Evolutionary conservation across 2,797 vertebrate species (phyloP).

Genomic region (Pyrocephalus nanus): DNA sequence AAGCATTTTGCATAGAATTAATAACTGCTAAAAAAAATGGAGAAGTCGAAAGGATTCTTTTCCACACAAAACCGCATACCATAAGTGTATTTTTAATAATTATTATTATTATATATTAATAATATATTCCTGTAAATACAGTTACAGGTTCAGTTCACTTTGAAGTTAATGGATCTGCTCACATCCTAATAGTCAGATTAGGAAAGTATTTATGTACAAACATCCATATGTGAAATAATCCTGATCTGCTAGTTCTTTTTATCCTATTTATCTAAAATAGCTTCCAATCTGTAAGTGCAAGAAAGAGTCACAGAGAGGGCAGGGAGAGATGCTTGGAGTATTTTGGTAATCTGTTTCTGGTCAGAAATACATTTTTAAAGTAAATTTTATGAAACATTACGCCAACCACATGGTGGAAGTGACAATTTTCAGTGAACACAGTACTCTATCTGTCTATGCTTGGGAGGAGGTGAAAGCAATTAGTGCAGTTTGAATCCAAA

Average conservation of each 20-base stretch:
- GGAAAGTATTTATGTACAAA: neutral
- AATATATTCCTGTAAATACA: neutral
- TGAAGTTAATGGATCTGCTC: neutral
- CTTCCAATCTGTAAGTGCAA: neutral
- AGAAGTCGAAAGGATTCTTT: neutral
- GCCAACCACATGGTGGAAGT: neutral
- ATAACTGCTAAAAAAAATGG: neutral
- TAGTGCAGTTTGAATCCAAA: neutral
- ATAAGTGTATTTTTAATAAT: neutral
- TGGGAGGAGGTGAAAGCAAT: neutral
- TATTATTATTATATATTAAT: no score
- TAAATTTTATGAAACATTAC: neutral
- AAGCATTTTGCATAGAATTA: neutral
- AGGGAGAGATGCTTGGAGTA: neutral
- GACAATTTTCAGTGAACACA: neutral
- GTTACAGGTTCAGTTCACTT: neutral
- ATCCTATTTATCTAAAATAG: neutral
- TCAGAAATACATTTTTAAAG: neutral
- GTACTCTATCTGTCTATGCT: neutral
- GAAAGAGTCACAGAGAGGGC: neutral
- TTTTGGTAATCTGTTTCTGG: neutral
- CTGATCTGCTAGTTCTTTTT: neutral
- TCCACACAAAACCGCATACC: neutral
- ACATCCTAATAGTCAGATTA: neutral
- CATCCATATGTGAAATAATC: neutral